phyloP scores from a whole-genome alignment of 2,888 invertebrate species.

The Lamproptera curius region DNA sequence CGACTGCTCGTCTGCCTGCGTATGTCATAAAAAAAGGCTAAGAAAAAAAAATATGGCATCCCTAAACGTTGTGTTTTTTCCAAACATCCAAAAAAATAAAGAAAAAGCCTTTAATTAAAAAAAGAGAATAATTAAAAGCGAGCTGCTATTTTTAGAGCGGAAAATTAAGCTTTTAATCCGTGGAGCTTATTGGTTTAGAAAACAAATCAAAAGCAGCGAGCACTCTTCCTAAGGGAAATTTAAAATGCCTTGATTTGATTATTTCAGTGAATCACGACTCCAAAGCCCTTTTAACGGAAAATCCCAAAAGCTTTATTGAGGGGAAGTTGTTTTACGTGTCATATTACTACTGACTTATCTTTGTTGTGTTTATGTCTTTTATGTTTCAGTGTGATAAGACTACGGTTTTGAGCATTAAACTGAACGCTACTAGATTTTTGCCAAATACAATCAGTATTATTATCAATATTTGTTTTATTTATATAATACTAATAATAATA shows the following conservation, averaged over 20 bases:
- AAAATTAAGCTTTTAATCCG: slow-evolving; percentile 13
- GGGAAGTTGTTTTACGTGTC: slow-evolving; percentile 13
- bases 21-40: too few species aligned
- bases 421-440: too few species aligned
- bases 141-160: not conserved
- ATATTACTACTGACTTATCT: not conserved
- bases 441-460: too few species aligned
- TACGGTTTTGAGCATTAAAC: not conserved
- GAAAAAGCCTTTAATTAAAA: too few species aligned
- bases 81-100: too few species aligned
- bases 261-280: slow-evolving; percentile 23
- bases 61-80: too few species aligned
- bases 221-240: slow-evolving; percentile 35
- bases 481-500: too few species aligned
- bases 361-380: not conserved
- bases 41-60: too few species aligned
- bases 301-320: slow-evolving; percentile 18
- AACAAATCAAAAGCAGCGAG: slow-evolving; percentile 19
- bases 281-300: slow-evolving; percentile 21
- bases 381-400: not conserved
- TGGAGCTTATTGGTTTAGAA: slow-evolving; percentile 17
- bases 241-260: slow-evolving; percentile 40
- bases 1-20: too few species aligned
- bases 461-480: too few species aligned
- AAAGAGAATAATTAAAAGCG: too few species aligned